Evolutionary conservation across 1,140 invertebrate species (phyloP).

Genomic region (Ostrea denselamellosa): DNA sequence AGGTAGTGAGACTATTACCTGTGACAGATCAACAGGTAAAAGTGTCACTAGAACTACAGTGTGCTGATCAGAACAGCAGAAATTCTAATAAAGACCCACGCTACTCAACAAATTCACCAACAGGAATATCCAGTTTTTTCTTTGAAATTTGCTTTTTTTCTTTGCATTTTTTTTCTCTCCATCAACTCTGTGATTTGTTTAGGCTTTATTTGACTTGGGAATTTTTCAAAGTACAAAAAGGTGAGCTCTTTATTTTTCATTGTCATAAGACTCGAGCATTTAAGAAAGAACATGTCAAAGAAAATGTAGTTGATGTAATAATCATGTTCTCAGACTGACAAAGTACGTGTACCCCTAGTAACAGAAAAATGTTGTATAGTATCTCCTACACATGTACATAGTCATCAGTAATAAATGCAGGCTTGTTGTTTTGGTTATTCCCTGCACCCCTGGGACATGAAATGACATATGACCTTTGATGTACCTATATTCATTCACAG

Average conservation of each 20-base stretch:
- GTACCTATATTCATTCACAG: constrained; percentile 10
- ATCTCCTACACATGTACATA: not conserved
- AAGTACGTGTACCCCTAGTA: no score
- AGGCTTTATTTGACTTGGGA: not conserved
- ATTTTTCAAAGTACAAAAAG: constrained; percentile 5
- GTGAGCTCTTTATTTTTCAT: not conserved
- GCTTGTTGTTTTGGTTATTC: not conserved
- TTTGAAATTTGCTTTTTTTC: not conserved
- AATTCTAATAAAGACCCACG: not conserved
- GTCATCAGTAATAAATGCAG: not conserved
- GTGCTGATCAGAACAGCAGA: constrained; percentile 1
- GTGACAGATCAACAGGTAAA: constrained; percentile 18
- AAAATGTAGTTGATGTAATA: no score
- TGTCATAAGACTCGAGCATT: no score
- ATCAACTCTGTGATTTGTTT: not conserved
- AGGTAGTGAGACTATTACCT: not conserved
- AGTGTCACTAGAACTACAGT: not conserved
- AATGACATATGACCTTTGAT: constrained; percentile 14
- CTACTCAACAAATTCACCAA: not conserved
- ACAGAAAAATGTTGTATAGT: no score
- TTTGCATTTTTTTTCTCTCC: not conserved
- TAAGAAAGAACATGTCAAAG: no score
- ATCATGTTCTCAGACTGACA: no score
- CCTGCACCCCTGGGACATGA: not conserved
- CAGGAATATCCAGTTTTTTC: not conserved